phyloP scores from a whole-genome alignment of 2,888 invertebrate species.

The Parasteatoda lunata region DNA sequence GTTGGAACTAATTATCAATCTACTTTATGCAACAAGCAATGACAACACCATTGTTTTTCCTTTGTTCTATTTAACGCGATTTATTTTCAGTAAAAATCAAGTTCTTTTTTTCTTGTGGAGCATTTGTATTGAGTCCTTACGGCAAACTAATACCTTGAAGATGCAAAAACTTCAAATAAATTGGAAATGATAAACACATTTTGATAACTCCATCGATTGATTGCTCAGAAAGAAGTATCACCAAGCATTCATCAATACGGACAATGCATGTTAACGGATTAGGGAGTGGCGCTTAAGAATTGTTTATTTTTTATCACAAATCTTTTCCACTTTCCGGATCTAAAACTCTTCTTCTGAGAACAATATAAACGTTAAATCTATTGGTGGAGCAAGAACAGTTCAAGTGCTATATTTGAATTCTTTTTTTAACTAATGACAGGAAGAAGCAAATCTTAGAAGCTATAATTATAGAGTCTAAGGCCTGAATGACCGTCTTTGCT shows the following conservation, averaged over 20 bases:
- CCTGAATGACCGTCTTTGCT: conserved; percentile 43
- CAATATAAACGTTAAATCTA: background rate
- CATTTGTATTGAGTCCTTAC: background rate
- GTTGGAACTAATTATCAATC: too few relatives aligned
- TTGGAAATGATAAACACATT: background rate
- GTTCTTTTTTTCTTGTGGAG: background rate
- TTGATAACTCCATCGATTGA: background rate
- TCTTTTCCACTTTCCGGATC: background rate
- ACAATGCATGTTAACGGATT: background rate
- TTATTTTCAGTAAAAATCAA: too few relatives aligned
- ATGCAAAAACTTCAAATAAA: background rate
- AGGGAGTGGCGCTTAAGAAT: background rate
- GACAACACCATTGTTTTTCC: too few relatives aligned
- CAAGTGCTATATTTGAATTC: too few relatives aligned
- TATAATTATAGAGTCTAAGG: conserved; percentile 44
- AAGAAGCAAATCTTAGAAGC: conserved; percentile 18
- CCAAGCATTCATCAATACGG: background rate
- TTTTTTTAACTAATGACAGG: conserved; percentile 40
- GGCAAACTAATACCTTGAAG: background rate
- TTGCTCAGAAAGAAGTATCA: background rate
- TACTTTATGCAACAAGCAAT: too few relatives aligned
- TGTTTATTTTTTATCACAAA: background rate
- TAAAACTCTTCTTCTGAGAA: background rate
- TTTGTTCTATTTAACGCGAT: too few relatives aligned
- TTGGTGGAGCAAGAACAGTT: too few relatives aligned